Conservation (phyloP, 23 tunicate species). For the Oikopleura dioica region DNA sequence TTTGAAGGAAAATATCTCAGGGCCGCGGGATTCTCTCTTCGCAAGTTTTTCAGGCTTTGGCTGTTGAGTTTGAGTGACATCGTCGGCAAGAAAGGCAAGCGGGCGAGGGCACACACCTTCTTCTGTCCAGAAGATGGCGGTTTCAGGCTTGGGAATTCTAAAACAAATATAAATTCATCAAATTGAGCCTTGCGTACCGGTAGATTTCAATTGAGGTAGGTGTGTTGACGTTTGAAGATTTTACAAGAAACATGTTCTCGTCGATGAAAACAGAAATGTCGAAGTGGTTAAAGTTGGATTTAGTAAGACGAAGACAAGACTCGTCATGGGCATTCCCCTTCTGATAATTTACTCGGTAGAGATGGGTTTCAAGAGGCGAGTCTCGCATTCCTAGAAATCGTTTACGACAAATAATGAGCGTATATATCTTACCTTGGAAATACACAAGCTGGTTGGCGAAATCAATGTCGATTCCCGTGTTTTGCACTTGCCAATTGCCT, state of each 20-base stretch:
- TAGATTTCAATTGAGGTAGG: too few species aligned
- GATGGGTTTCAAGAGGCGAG: slow-evolving; percentile 48
- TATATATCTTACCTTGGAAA: slow-evolving; percentile 26
- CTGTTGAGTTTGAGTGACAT: too few species aligned
- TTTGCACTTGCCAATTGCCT: neutral
- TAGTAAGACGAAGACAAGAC: neutral
- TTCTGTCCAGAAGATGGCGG: too few species aligned
- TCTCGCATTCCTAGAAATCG: slow-evolving; percentile 27
- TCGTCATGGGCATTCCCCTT: neutral
- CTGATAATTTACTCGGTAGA: slow-evolving; percentile 25
- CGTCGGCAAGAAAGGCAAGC: too few species aligned
- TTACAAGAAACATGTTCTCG: neutral
- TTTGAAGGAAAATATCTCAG: slow-evolving; percentile 43
- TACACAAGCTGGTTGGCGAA: slow-evolving; percentile 25
- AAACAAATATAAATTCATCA: too few species aligned
- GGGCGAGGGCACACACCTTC: too few species aligned
- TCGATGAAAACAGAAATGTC: neutral
- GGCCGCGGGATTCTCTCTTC: slow-evolving; percentile 23
- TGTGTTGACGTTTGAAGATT: too few species aligned
- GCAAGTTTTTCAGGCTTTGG: neutral
- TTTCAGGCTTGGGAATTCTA: too few species aligned
- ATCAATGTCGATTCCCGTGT: neutral
- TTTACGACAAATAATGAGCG: too few species aligned
- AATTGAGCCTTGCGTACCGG: too few species aligned
- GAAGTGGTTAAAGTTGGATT: neutral